A percentile compares a stretch with the other conserved stretches of the same genome.
Evolutionary conservation across 2,888 invertebrate species (phyloP).

Genomic region (Drosophila affinis): DNA sequence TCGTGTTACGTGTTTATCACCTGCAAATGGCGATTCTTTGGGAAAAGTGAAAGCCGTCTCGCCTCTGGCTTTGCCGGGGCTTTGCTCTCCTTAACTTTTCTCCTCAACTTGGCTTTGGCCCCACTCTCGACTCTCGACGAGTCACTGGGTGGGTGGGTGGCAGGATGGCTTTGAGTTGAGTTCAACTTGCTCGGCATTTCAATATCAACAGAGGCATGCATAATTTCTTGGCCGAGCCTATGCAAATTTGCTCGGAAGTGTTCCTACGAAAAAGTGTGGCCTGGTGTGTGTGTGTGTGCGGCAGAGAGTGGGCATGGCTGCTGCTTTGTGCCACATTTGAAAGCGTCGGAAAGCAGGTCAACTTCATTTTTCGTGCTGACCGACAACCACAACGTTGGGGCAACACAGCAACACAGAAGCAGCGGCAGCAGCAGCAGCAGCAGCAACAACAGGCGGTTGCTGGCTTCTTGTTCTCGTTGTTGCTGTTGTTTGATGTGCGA

Average conservation of each 20-base stretch:
- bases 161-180: conserved; percentile 52
- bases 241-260: conserved; percentile 68
- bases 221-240: conserved; percentile 61
- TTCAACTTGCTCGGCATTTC: conserved; percentile 70
- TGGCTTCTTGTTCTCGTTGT: conserved; percentile 31
- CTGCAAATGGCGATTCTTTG: conserved; percentile 57
- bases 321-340: conserved; percentile 63
- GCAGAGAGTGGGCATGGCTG: neutral
- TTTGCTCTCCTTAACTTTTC: conserved; percentile 35
- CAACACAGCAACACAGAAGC: conserved; percentile 34
- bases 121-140: neutral
- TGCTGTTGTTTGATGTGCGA: conserved; percentile 57
- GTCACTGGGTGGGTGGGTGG: conserved; percentile 57
- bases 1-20: conserved; percentile 76
- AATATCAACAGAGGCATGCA: conserved; percentile 75
- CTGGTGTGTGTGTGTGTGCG: conserved; percentile 22
- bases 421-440: conserved; percentile 25
- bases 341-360: conserved; percentile 71
- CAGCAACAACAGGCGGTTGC: conserved; percentile 44
- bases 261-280: conserved; percentile 28
- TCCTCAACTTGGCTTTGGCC: conserved; percentile 13
- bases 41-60: conserved; percentile 64
- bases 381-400: conserved; percentile 52
- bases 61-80: conserved; percentile 39
- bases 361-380: conserved; percentile 78